Conservation (phyloP, 2,113 vertebrate genomes). For the Oreochromis aureus region DNA sequence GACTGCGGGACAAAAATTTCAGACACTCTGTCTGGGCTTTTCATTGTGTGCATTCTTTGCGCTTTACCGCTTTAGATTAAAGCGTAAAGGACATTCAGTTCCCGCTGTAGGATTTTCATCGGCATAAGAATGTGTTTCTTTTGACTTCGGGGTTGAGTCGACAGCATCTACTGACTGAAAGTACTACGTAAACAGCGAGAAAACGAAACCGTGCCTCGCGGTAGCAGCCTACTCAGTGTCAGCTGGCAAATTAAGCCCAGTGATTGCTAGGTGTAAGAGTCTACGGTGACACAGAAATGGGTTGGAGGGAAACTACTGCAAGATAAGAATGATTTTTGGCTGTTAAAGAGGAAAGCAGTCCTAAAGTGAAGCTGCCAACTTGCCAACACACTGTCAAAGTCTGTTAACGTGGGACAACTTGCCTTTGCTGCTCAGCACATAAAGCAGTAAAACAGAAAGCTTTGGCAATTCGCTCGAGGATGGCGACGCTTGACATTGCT, state of each 20-base stretch:
- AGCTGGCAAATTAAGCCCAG: conserved; percentile 33
- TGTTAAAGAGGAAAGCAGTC: neutral
- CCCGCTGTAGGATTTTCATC: neutral
- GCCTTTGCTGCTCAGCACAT: neutral
- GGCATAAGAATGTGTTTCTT: neutral
- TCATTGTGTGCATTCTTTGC: neutral
- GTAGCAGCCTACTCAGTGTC: conserved; percentile 15
- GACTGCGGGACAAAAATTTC: neutral
- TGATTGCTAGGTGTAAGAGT: conserved; percentile 21
- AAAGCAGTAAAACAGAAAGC: neutral
- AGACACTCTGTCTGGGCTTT: neutral
- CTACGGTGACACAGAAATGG: conserved; percentile 17
- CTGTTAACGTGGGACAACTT: conserved; percentile 8
- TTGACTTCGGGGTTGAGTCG: neutral
- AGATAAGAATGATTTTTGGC: conserved; percentile 11
- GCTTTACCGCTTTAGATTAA: neutral
- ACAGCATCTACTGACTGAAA: neutral
- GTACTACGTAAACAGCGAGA: neutral
- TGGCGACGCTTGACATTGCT: conserved; percentile 40
- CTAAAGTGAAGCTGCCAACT: conserved; percentile 13
- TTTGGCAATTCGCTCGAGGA: neutral
- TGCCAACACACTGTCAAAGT: conserved; percentile 12
- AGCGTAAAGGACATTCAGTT: neutral
- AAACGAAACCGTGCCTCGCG: neutral
- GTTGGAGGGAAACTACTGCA: conserved; percentile 9